Evolutionary conservation across 2,888 invertebrate genomes (phyloP), one percentile per base, ranked within the genome.

Genomic region (Nudaria mundana): DNA sequence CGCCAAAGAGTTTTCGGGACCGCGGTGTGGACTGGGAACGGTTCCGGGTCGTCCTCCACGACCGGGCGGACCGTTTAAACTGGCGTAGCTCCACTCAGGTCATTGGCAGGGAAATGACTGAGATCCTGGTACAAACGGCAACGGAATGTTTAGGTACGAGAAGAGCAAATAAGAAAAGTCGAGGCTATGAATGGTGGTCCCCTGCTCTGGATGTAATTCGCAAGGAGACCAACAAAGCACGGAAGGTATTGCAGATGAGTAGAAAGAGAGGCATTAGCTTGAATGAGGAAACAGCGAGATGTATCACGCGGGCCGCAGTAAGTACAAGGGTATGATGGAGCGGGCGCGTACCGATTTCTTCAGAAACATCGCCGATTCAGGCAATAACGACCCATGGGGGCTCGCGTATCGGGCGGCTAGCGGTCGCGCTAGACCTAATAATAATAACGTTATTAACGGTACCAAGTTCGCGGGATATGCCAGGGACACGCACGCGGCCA

Each of bases 361-460:
- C 8, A 8, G 28, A 0, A 1, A 14, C 3, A 13, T 28, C 2
- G 28, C 28, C 1, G 28, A 14, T 3, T 14, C 28, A 0, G 28
- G 28, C 1, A 28, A 28, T 3, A 6, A 12, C 0, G 54, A 59
- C 25, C 52, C 54, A 0, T 59, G 59, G 28, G 55, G 56, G 47
- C 29, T 14, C 0, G 28, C 28, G 0, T 28, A 28, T n/a, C 7
- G 28, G 8, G 13, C 26, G 2, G 28, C 15, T 1, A 28, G 28
- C 3, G 28, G 28, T 8, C 14, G 52, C 1, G 4, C 30, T 0
- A 44, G 60, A 0, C 50, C 59, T 0, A 58, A 57, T 0, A n/a
- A 33, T 0, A 60, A 56, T 5, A n/a, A n/a, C n/a, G 40, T 65
- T 0, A 10, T 58, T 0, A 37, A 49, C 1, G 61, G 56, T 0